Percentiles rank a stretch among this genome's conserved stretches.
phyloP scores from a whole-genome alignment of 2,888 invertebrate species.

The Dendrolimus pini region DNA sequence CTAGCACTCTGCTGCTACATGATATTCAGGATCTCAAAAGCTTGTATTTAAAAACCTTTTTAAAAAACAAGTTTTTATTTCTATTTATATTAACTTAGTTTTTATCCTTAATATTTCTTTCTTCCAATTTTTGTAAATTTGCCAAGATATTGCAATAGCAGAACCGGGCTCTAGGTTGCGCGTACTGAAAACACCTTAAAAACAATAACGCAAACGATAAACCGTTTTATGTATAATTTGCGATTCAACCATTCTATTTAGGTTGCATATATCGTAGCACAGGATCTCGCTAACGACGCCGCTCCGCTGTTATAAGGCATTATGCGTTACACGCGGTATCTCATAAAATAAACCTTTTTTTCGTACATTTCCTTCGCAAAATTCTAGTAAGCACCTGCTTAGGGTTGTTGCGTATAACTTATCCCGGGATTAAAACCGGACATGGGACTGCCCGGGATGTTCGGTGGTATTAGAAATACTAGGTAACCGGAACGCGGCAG shows the following conservation, averaged over 20 bases:
- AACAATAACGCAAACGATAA: background rate
- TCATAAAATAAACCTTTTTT: constrained; percentile 22
- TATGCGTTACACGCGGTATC: constrained; percentile 23
- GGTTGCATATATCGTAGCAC: constrained; percentile 27
- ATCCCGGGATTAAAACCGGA: constrained; percentile 3
- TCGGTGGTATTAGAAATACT: too few species aligned
- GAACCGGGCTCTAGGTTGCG: background rate
- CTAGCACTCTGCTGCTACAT: too few species aligned
- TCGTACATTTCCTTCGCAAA: constrained; percentile 12
- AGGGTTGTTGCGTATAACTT: constrained; percentile 2
- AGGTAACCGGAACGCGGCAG: too few species aligned
- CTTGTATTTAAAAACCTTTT: too few species aligned
- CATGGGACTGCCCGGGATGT: background rate
- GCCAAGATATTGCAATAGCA: too few species aligned
- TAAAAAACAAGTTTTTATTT: too few species aligned
- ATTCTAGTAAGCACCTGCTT: constrained; percentile 9
- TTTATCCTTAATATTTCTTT: too few species aligned
- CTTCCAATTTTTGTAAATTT: too few species aligned
- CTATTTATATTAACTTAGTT: too few species aligned
- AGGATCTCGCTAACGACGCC: constrained; percentile 33
- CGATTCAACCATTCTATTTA: constrained; percentile 24
- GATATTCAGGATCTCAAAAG: too few species aligned
- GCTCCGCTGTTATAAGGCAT: constrained; percentile 25
- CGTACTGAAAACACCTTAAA: background rate
- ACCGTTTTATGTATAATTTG: background rate